phyloP scores from a whole-genome alignment of 2,888 invertebrate species.

The Pachycephus smyrnensis region DNA sequence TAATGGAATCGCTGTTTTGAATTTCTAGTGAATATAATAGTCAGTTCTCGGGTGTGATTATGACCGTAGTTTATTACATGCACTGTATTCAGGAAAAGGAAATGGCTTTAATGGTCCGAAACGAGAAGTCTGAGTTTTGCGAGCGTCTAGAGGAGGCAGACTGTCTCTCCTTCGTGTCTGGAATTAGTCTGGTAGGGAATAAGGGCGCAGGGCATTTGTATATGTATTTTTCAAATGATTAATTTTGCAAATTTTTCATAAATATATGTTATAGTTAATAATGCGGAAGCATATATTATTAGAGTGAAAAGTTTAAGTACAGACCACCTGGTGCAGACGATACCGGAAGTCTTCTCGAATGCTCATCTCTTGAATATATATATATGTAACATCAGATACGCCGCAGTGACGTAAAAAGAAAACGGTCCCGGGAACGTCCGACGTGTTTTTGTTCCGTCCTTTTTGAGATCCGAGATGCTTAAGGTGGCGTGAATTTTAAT shows the following conservation, averaged over 20 bases:
- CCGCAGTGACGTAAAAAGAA: slow-evolving; percentile 11
- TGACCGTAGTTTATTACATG: slow-evolving; percentile 3
- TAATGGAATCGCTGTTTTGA: neutral
- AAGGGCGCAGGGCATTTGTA: neutral
- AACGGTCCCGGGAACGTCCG: slow-evolving; percentile 9
- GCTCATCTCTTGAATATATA: neutral
- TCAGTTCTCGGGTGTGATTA: neutral
- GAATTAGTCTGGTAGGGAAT: neutral
- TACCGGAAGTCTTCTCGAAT: neutral
- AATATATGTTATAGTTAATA: neutral
- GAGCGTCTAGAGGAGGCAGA: neutral
- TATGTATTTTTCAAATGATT: neutral
- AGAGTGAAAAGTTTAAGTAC: neutral
- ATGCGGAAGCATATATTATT: neutral
- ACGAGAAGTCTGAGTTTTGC: neutral
- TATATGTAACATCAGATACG: slow-evolving; percentile 10
- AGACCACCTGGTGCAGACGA: neutral
- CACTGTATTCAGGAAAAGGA: slow-evolving; percentile 10
- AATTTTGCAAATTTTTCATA: neutral
- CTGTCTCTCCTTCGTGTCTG: neutral
- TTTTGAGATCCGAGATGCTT: slow-evolving; percentile 22
- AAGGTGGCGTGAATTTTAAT: slow-evolving; percentile 32
- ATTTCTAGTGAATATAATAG: neutral
- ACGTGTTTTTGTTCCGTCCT: slow-evolving; percentile 6
- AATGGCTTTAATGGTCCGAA: slow-evolving; percentile 9